phyloP scores from a whole-genome alignment of 2,797 vertebrate genomes.

The Labeo calbasu region DNA sequence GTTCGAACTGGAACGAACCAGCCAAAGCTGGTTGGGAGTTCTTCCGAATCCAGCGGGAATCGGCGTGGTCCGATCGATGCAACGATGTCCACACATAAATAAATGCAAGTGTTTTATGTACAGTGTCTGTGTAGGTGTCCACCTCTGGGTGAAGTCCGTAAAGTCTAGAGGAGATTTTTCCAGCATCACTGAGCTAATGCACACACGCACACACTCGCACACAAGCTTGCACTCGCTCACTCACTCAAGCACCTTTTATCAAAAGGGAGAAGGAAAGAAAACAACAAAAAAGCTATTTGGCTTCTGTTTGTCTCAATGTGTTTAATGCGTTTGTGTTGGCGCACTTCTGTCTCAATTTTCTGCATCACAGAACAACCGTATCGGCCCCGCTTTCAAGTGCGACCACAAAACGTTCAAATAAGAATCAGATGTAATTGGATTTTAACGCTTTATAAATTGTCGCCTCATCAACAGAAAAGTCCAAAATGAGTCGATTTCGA shows the following conservation, averaged over 20 bases:
- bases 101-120: constrained; percentile 49
- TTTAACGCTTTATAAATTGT: constrained; percentile 40
- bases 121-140: constrained; percentile 33
- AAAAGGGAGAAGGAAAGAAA: constrained; percentile 40
- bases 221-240: constrained; percentile 9
- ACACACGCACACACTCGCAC: constrained; percentile 28
- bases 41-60: constrained; percentile 35
- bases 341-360: constrained; percentile 38
- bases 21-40: constrained; percentile 13
- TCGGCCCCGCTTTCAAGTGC: constrained; percentile 7
- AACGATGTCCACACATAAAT: constrained; percentile 33
- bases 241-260: constrained; percentile 39
- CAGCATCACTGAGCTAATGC: constrained; percentile 42
- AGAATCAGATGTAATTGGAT: constrained; percentile 36
- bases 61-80: background rate
- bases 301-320: constrained; percentile 41
- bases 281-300: constrained; percentile 48
- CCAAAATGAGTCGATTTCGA: constrained; percentile 22
- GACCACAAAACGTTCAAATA: constrained; percentile 16
- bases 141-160: constrained; percentile 35
- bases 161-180: constrained; percentile 37
- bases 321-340: constrained; percentile 44
- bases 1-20: constrained; percentile 31
- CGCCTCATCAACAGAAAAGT: background rate
- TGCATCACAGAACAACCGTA: constrained; percentile 33